phyloP scores from a whole-genome alignment of 2,888 invertebrate species.

The Sturmia bella region DNA sequence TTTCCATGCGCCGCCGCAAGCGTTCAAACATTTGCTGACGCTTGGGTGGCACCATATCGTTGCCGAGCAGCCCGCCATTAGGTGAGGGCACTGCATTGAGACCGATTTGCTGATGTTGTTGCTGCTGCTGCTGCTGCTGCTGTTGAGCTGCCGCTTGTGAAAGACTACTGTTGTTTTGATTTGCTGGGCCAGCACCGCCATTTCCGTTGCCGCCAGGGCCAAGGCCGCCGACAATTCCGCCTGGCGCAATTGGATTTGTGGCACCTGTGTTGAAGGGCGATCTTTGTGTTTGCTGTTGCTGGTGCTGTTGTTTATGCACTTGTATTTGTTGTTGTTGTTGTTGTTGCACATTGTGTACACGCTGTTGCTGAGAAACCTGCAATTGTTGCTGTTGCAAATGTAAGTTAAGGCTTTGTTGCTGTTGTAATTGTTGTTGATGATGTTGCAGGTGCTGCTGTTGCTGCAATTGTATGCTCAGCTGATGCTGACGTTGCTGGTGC shows the following conservation, averaged over 20 bases:
- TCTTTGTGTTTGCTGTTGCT: conserved; percentile 74
- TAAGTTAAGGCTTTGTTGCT: conserved; percentile 81
- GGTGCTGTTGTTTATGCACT: conserved; percentile 70
- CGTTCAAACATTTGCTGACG: conserved; percentile 93
- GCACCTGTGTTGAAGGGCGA: conserved; percentile 77
- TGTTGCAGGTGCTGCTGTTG: conserved; percentile 77
- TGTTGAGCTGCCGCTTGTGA: conserved; percentile 34
- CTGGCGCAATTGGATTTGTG: conserved; percentile 74
- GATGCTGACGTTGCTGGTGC: conserved; percentile 84
- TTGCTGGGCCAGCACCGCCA: conserved; percentile 74
- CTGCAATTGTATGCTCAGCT: conserved; percentile 76
- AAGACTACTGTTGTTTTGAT: conserved; percentile 58
- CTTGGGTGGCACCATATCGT: conserved; percentile 88
- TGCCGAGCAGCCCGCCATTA: conserved; percentile 58
- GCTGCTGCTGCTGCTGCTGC: conserved; percentile 58
- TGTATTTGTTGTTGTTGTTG: conserved; percentile 77
- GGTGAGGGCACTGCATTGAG: conserved; percentile 68
- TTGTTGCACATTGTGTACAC: conserved; percentile 76
- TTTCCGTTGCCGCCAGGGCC: conserved; percentile 79
- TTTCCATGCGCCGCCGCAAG: conserved; percentile 91
- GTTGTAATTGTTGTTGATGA: conserved; percentile 74
- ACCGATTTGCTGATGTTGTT: conserved; percentile 65
- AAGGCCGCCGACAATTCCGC: conserved; percentile 77
- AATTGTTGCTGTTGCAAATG: conserved; percentile 75
- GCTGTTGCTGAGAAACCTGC: conserved; percentile 70